A percentile compares a stretch with the other conserved stretches of the same genome.
Evolutionary conservation across 2,113 vertebrate genomes (phyloP).

Genomic region (Brachypodius melanocephalos): DNA sequence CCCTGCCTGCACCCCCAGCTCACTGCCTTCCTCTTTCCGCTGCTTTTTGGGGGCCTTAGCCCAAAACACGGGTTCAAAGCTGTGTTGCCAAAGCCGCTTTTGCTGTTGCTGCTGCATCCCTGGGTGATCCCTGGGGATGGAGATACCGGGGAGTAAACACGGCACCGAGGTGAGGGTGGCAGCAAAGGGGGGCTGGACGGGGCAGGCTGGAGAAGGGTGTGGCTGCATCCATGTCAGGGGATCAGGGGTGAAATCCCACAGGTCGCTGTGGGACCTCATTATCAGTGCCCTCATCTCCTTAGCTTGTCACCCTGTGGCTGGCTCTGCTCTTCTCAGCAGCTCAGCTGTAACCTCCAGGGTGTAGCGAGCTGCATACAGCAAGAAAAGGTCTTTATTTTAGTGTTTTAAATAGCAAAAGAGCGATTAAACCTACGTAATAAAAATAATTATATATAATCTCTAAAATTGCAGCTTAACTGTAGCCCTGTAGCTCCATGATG

Average conservation of each 20-base stretch:
- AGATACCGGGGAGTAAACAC: neutral
- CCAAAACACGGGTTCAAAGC: neutral
- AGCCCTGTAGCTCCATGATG: neutral
- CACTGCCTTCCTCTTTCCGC: neutral
- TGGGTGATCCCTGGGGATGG: neutral
- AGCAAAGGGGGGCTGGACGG: accelerated
- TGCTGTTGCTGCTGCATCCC: neutral
- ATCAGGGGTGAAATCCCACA: neutral
- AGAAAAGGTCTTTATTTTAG: neutral
- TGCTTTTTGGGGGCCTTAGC: neutral
- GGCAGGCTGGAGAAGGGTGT: neutral
- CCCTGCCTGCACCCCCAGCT: neutral
- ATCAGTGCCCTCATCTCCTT: accelerated
- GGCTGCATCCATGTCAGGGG: accelerated
- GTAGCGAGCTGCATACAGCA: accelerated
- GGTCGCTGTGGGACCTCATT: neutral
- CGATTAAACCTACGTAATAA: neutral
- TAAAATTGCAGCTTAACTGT: neutral
- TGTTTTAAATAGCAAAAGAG: neutral
- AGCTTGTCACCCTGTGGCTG: neutral
- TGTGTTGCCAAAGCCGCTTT: neutral
- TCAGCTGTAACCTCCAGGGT: accelerated
- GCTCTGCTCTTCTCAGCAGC: neutral
- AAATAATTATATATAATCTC: neutral
- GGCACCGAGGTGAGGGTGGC: accelerated